phyloP scores from a whole-genome alignment of 2,113 vertebrate genomes.

The Vicugna pacos region DNA sequence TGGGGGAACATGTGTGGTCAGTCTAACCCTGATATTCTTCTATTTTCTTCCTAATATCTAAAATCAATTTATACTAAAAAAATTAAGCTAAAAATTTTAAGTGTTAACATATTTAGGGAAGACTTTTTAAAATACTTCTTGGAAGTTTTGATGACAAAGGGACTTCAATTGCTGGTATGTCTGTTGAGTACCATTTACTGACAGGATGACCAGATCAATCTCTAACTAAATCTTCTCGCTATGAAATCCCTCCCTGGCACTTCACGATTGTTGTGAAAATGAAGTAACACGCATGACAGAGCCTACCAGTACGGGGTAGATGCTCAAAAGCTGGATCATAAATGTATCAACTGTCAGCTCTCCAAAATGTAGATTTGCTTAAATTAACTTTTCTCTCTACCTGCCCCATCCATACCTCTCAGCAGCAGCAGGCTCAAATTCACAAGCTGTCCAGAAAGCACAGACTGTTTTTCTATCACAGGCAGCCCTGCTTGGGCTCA shows the following conservation, averaged over 20 bases:
- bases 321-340: neutral
- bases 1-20: neutral
- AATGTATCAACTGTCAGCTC: neutral
- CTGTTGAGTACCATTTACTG: neutral
- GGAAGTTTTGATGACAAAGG: neutral
- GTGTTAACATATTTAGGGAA: neutral
- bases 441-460: conserved; percentile 33
- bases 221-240: neutral
- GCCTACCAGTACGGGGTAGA: neutral
- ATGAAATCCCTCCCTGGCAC: neutral
- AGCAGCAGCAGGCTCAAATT: neutral
- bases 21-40: neutral
- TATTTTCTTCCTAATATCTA: neutral
- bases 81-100: neutral
- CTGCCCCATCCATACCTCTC: neutral
- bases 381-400: neutral
- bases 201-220: neutral
- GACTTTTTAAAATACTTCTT: neutral
- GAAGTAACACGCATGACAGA: neutral
- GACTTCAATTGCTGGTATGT: neutral
- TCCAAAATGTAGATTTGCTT: neutral
- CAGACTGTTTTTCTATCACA: neutral
- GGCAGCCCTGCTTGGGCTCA: neutral
- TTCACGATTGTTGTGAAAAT: neutral
- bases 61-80: neutral